These are phyloP conservation scores for Eciton burchellii DNA, from an alignment of 1,140 invertebrate genomes.

Conservation along the genomic window DNA sequence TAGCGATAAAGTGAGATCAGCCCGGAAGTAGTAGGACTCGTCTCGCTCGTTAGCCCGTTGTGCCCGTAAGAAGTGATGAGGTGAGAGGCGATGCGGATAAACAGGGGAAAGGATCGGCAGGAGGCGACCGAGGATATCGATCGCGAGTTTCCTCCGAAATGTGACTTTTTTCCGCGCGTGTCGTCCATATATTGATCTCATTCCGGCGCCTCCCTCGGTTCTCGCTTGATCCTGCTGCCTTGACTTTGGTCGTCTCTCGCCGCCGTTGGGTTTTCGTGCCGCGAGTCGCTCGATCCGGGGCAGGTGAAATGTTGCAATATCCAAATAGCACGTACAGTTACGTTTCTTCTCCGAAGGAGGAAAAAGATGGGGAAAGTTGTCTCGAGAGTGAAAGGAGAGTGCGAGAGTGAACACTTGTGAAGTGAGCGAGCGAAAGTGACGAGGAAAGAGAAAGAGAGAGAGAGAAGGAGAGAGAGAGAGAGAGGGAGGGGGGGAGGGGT, in stretches of 20 bases:
- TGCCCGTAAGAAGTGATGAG: neutral
- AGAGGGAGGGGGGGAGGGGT: neutral
- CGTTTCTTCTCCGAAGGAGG: constrained; percentile 52
- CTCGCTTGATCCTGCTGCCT: neutral
- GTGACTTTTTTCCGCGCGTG: constrained; percentile 54
- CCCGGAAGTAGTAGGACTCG: constrained; percentile 66
- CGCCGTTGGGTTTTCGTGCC: constrained; percentile 3
- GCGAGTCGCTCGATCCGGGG: constrained; percentile 64
- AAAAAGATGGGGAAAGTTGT: constrained; percentile 61
- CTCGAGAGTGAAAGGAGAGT: constrained; percentile 68
- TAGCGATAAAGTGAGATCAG: constrained; percentile 60
- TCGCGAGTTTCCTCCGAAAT: constrained; percentile 64
- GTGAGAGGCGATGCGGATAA: neutral
- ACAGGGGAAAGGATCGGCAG: neutral
- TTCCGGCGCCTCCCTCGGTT: constrained; percentile 51
- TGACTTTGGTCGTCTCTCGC: constrained; percentile 27
- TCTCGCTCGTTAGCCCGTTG: constrained; percentile 52
- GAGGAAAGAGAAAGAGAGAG: neutral
- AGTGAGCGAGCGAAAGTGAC: neutral
- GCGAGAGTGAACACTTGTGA: constrained; percentile 27
- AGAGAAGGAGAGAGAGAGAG: neutral
- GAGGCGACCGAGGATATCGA: constrained; percentile 11
- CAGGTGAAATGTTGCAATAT: constrained; percentile 83
- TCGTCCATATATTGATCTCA: constrained; percentile 69
- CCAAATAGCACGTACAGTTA: constrained; percentile 71